Evolutionary conservation across 2,888 invertebrate species (phyloP).

Genomic region (Epicampocera succincta): DNA sequence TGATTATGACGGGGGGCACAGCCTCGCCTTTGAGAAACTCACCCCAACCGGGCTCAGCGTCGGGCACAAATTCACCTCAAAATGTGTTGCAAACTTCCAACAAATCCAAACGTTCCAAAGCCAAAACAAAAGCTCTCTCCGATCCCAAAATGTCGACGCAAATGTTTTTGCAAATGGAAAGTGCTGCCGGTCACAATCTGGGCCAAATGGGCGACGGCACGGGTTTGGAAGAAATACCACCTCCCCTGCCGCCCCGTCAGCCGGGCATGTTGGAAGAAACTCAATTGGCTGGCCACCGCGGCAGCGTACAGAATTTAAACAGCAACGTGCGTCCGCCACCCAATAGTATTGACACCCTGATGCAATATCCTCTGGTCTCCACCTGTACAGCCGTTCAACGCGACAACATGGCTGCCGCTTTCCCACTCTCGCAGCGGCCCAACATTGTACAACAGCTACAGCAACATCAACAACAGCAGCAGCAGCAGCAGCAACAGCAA

Average conservation of each 20-base stretch:
- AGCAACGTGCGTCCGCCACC: conserved; percentile 75
- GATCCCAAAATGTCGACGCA: conserved; percentile 82
- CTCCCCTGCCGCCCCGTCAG: conserved; percentile 85
- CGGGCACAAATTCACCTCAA: conserved; percentile 58
- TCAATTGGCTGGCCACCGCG: conserved; percentile 70
- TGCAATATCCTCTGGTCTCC: conserved; percentile 81
- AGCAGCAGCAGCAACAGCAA: conserved; percentile 80
- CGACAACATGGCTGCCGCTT: conserved; percentile 81
- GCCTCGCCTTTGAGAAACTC: conserved; percentile 68
- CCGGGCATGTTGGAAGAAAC: conserved; percentile 81
- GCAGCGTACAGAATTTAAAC: conserved; percentile 77
- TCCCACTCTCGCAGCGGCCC: conserved; percentile 81
- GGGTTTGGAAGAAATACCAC: conserved; percentile 79
- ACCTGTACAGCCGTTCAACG: conserved; percentile 81
- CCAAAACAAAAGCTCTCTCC: conserved; percentile 81
- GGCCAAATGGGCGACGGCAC: conserved; percentile 62
- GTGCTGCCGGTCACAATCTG: conserved; percentile 57
- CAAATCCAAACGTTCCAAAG: conserved; percentile 76
- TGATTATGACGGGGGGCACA: conserved; percentile 37
- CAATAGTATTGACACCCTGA: conserved; percentile 80
- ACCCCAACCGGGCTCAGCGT: conserved; percentile 48
- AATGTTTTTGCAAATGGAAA: conserved; percentile 82
- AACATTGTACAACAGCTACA: conserved; percentile 81
- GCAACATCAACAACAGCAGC: conserved; percentile 80
- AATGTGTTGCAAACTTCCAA: conserved; percentile 39